phyloP scores from a whole-genome alignment of 2,888 invertebrate species.

The Brassicogethes aeneus region DNA sequence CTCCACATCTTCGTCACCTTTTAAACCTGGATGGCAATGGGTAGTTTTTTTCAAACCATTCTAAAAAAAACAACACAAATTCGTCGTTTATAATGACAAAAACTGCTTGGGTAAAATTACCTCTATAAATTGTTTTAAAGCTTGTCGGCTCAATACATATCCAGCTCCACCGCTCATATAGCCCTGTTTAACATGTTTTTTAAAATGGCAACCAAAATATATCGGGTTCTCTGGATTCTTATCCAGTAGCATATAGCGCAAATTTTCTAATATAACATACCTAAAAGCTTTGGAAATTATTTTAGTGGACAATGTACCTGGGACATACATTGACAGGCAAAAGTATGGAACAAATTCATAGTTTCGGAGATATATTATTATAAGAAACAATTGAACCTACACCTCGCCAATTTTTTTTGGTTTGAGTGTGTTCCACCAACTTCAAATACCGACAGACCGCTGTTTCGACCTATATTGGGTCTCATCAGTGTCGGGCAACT shows the following conservation, averaged over 20 bases:
- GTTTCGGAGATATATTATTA: background rate
- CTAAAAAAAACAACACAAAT: too few relatives aligned
- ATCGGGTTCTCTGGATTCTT: constrained; percentile 64
- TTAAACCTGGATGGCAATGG: constrained; percentile 39
- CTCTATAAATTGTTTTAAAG: constrained; percentile 63
- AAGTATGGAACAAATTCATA: too few relatives aligned
- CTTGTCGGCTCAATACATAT: constrained; percentile 81
- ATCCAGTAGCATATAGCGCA: constrained; percentile 75
- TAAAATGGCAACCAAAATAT: constrained; percentile 85
- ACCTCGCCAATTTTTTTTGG: too few relatives aligned
- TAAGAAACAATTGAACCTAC: too few relatives aligned
- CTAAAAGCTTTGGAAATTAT: constrained; percentile 43
- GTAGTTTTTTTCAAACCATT: constrained; percentile 12
- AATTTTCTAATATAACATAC: constrained; percentile 88
- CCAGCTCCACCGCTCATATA: constrained; percentile 91
- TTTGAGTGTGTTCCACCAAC: too few relatives aligned
- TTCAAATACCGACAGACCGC: too few relatives aligned
- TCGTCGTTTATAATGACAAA: too few relatives aligned
- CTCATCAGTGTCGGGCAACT: too few relatives aligned
- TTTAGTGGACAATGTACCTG: too few relatives aligned
- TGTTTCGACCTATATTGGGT: too few relatives aligned
- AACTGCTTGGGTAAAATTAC: background rate
- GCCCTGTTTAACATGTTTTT: constrained; percentile 72
- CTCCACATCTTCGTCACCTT: constrained; percentile 83
- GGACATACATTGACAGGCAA: too few relatives aligned